Evolutionary conservation across 2,888 invertebrate genomes (phyloP), one percentile per base, ranked within the genome.

Genomic region (Petrolisthes manimaculis): DNA sequence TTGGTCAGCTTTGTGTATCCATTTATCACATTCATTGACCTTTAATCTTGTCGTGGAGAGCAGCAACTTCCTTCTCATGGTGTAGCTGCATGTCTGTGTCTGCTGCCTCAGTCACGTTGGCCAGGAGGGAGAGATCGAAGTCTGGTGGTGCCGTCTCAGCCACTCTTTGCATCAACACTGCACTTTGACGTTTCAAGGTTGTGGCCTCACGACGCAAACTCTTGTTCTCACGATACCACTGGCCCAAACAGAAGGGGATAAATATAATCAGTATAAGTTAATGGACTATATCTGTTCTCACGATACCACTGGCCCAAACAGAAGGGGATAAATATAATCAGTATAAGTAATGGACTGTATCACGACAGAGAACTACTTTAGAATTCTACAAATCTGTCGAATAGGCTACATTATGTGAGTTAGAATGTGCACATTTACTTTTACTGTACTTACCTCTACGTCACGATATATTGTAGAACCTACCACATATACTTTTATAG

Each of bases 161-260:
- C 91, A 94, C 94, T 78, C 94, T 94, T 91, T 95, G 95, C 89
- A 95, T 92, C 69, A 96, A 93, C 55, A 95, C 94, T 1, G 95
- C 94, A 90, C 96, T 96, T 91, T 95, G 94, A 21, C 96, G 93
- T 93, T 96, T 96, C 37, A 88, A 75, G 21, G 77, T 80, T 6
- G 81, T 84, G 24, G 87, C 75, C 24, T 90, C 90, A 8, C 88
- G 84, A n/a, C 90, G 84, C 83, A 96, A 93, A 92, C 95, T 95
- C 89, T 95, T 95, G 92, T 96, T 96, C 93, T 96, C 95, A 90
- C 95, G 95, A 93, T 96, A 96, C 96, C 96, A 96, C 93, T 96
- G 94, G 14, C 37, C 37, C 37, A 37, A 37, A 37, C 37, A 37
- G 37, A 37, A 37, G 37, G 37, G 37, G 37, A 2, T 37, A 37